Conservation (phyloP, 2,888 invertebrate species). For the Lissocephala sabroskyi region DNA sequence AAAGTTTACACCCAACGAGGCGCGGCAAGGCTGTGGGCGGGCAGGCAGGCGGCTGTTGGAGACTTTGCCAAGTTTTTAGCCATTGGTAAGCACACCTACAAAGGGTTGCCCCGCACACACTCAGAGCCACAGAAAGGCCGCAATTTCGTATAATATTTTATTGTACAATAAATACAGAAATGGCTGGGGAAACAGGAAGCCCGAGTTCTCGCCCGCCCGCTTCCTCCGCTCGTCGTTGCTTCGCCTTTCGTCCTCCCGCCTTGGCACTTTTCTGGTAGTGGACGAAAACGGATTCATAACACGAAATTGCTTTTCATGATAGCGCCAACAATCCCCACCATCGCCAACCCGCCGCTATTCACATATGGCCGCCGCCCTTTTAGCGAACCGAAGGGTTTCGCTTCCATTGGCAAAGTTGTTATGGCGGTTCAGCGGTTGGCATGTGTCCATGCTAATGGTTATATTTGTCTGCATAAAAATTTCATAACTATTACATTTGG, state of each 20-base stretch:
- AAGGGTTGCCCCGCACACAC: constrained; percentile 17
- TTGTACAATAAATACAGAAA: constrained; percentile 53
- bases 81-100: constrained; percentile 26
- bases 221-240: no score
- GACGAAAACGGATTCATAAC: constrained; percentile 58
- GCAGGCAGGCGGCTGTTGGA: neutral
- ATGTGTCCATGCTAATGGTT: constrained; percentile 33
- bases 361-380: constrained; percentile 9
- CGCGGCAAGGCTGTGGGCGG: neutral
- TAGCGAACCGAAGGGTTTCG: constrained; percentile 6
- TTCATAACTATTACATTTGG: constrained; percentile 44
- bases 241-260: no score
- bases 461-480: constrained; percentile 33
- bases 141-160: constrained; percentile 57
- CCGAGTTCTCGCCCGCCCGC: neutral
- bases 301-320: constrained; percentile 60
- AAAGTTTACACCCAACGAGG: constrained; percentile 30
- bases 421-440: constrained; percentile 3
- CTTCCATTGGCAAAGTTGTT: neutral
- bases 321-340: no score
- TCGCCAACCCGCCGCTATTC: no score
- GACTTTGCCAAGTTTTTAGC: constrained; percentile 26
- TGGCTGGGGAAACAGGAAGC: neutral
- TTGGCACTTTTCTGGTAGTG: constrained; percentile 9
- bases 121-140: constrained; percentile 16